These are phyloP conservation scores for Anguilla rostrata DNA, from an alignment of 2,113 vertebrate genomes.

Conservation along the genomic window DNA sequence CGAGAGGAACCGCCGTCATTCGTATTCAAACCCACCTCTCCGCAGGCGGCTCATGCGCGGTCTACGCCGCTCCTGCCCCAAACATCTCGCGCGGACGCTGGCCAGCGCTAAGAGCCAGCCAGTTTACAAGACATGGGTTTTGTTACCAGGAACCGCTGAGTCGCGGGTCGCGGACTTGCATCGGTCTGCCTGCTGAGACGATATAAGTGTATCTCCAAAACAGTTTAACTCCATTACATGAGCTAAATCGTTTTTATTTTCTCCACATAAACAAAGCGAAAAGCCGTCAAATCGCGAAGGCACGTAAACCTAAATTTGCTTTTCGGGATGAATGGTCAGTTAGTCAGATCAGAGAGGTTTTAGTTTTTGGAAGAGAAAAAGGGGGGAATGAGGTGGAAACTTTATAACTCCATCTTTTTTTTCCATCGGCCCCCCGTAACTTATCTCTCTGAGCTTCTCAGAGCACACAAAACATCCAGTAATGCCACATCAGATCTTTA, in stretches of 20 bases:
- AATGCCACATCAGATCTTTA: slow-evolving; percentile 79
- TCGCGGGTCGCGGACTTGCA: too few species aligned
- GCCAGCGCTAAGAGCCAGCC: neutral
- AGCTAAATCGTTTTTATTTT: neutral
- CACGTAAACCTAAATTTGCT: neutral
- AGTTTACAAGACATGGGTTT: neutral
- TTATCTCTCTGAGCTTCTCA: slow-evolving; percentile 70
- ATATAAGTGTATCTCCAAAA: too few species aligned
- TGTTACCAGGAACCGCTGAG: neutral
- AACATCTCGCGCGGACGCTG: neutral
- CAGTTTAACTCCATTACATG: neutral
- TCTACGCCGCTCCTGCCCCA: neutral
- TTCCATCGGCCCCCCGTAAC: slow-evolving; percentile 16
- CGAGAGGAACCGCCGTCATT: neutral
- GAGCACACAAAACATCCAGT: slow-evolving; percentile 70
- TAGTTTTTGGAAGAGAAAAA: neutral
- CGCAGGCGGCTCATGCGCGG: neutral
- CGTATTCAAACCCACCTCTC: neutral
- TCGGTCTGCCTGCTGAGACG: too few species aligned
- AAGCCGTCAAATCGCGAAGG: neutral
- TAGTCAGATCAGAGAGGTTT: neutral
- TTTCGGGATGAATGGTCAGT: neutral
- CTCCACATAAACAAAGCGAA: neutral
- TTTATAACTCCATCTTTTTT: slow-evolving; percentile 8
- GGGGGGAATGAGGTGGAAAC: neutral